A percentile compares a stretch with the other conserved stretches of the same genome.
Conservation (phyloP, 2,888 invertebrate genomes). For the Pristionchus entomophagus region DNA sequence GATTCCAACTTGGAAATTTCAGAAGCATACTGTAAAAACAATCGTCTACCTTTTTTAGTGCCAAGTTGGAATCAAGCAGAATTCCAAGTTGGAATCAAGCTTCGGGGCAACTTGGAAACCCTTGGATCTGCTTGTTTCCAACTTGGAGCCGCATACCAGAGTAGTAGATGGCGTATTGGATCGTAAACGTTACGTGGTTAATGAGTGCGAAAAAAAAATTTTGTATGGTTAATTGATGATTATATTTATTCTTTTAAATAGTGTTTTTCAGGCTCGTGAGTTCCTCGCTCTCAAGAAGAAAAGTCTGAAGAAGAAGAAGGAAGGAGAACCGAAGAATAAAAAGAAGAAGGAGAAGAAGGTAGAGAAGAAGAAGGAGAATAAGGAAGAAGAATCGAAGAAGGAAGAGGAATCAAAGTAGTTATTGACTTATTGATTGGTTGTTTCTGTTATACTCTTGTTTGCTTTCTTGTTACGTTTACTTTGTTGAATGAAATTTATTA, state of each 20-base stretch:
- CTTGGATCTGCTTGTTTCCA: too few species aligned
- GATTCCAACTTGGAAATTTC: too few species aligned
- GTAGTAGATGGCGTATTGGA: too few species aligned
- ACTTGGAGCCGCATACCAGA: too few species aligned
- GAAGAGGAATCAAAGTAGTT: conserved; percentile 16
- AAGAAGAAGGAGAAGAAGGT: background rate
- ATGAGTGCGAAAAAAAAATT: background rate
- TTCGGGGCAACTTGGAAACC: too few species aligned
- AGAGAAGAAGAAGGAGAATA: background rate
- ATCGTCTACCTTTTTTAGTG: too few species aligned
- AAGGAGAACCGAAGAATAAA: too few species aligned
- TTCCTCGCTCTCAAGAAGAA: conserved; percentile 32
- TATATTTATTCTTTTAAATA: background rate
- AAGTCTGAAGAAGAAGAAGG: conserved; percentile 28
- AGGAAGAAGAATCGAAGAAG: conserved; percentile 8
- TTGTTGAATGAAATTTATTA: conserved; percentile 29
- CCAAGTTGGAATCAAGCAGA: too few species aligned
- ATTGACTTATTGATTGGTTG: background rate
- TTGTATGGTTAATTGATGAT: background rate
- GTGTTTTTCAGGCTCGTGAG: background rate
- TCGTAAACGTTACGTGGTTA: too few species aligned
- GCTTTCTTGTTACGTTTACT: conserved; percentile 23
- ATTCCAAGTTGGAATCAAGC: too few species aligned
- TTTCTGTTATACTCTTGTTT: conserved; percentile 1
- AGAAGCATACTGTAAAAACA: too few species aligned